These are phyloP conservation scores for Pseudobourletiella spinata DNA, from an alignment of 1,140 invertebrate species.

Conservation along the genomic window DNA sequence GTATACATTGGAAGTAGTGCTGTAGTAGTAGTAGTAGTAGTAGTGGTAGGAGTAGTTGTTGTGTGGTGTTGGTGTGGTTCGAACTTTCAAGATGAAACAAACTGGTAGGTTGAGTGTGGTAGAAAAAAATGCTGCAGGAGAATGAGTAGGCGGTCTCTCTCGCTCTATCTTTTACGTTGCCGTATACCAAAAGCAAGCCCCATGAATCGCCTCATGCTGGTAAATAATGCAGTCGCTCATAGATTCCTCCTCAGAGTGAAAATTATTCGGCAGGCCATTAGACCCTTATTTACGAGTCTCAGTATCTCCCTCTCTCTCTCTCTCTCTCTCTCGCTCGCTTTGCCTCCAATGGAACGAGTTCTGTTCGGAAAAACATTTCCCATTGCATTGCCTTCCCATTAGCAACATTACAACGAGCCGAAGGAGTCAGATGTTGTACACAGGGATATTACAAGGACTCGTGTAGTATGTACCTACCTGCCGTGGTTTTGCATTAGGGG, in stretches of 20 bases:
- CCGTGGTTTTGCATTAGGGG: not conserved
- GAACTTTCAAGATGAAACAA: not conserved
- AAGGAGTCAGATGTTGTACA: not conserved
- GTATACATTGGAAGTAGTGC: too few relatives aligned
- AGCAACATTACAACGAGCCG: not conserved
- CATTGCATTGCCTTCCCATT: conserved; percentile 6
- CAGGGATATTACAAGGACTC: not conserved
- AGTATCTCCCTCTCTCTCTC: too few relatives aligned
- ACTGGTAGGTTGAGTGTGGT: not conserved
- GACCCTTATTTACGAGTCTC: conserved; percentile 17
- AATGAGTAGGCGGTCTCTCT: conserved; percentile 20
- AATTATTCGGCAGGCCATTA: conserved; percentile 29
- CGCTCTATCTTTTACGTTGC: not conserved
- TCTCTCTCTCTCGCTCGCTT: too few relatives aligned
- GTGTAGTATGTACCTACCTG: not conserved
- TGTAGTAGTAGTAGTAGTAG: too few relatives aligned
- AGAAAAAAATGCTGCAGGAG: not conserved
- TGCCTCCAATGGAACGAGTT: conserved; percentile 5
- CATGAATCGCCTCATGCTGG: conserved; percentile 23
- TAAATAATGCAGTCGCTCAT: conserved; percentile 22
- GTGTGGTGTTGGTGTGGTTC: not conserved
- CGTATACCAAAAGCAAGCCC: conserved; percentile 3
- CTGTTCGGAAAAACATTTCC: conserved; percentile 8
- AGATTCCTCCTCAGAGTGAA: conserved; percentile 22
- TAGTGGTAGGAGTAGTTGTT: too few relatives aligned